Conservation (phyloP, 1,140 invertebrate genomes). For the Nebria ingens region DNA sequence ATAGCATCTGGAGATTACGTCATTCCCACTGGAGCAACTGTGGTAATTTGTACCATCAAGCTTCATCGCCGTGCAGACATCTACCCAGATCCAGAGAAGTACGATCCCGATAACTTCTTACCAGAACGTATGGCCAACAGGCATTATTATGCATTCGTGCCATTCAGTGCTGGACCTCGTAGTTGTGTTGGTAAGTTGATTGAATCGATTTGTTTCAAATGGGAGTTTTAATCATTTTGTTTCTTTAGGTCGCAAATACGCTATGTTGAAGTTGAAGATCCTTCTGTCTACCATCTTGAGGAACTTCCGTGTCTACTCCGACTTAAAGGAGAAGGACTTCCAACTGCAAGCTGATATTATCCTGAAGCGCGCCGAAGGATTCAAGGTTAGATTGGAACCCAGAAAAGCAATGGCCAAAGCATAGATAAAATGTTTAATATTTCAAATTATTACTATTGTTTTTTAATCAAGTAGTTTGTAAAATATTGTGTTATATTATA, state of each 20-base stretch:
- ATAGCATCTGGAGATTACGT: conserved; percentile 38
- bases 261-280: conserved; percentile 68
- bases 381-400: conserved; percentile 57
- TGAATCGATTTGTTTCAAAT: neutral
- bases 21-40: conserved; percentile 54
- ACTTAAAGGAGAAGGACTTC: conserved; percentile 58
- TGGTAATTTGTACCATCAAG: conserved; percentile 50
- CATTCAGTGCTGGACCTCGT: conserved; percentile 79
- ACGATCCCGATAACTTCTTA: conserved; percentile 87
- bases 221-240: neutral
- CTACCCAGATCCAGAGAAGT: conserved; percentile 73
- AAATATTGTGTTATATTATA: too few relatives aligned
- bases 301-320: conserved; percentile 62
- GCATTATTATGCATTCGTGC: conserved; percentile 78
- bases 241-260: conserved; percentile 57
- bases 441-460: too few relatives aligned
- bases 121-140: conserved; percentile 67
- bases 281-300: conserved; percentile 74
- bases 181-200: conserved; percentile 67
- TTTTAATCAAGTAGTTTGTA: too few relatives aligned
- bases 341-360: conserved; percentile 72
- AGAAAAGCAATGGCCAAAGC: conserved; percentile 37
- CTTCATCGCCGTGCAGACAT: conserved; percentile 66
- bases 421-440: too few relatives aligned
- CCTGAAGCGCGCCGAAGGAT: conserved; percentile 68